phyloP scores from a whole-genome alignment of 1,140 invertebrate genomes.

The Palaemon carinicauda region DNA sequence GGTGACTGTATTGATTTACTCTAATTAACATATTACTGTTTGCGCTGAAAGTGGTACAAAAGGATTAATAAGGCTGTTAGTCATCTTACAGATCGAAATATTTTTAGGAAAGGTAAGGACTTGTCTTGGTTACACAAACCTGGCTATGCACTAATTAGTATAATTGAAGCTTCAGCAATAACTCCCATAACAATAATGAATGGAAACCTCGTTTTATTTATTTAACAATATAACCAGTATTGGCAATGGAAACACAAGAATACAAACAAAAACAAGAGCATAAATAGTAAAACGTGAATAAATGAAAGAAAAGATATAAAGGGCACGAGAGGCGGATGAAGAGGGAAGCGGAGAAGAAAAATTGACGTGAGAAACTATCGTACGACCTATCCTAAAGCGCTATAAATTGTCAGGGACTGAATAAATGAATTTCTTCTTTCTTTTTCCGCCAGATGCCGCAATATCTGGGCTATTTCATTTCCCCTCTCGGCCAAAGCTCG shows the following conservation, averaged over 20 bases:
- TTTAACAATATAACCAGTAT: neutral
- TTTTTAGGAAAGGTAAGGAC: too few relatives aligned
- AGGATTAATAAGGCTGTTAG: too few relatives aligned
- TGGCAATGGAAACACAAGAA: neutral
- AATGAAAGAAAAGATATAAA: neutral
- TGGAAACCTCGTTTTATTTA: neutral
- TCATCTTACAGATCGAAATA: too few relatives aligned
- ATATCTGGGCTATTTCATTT: conserved; percentile 11
- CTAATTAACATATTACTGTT: too few relatives aligned
- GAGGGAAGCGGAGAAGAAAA: neutral
- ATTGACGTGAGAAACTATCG: neutral
- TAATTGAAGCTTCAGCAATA: neutral
- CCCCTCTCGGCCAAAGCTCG: neutral
- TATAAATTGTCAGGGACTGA: conserved; percentile 23
- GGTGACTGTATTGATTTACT: too few relatives aligned
- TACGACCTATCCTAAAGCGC: neutral
- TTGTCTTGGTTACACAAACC: too few relatives aligned
- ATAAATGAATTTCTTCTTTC: conserved; percentile 22
- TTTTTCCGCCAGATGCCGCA: neutral
- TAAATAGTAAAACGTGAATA: neutral
- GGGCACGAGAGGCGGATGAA: neutral
- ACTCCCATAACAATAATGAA: neutral
- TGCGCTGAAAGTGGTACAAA: too few relatives aligned
- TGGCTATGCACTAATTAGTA: neutral
- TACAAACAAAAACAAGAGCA: neutral